Evolutionary conservation across 2,113 vertebrate genomes (phyloP).

Genomic region (Thomomys bottae): DNA sequence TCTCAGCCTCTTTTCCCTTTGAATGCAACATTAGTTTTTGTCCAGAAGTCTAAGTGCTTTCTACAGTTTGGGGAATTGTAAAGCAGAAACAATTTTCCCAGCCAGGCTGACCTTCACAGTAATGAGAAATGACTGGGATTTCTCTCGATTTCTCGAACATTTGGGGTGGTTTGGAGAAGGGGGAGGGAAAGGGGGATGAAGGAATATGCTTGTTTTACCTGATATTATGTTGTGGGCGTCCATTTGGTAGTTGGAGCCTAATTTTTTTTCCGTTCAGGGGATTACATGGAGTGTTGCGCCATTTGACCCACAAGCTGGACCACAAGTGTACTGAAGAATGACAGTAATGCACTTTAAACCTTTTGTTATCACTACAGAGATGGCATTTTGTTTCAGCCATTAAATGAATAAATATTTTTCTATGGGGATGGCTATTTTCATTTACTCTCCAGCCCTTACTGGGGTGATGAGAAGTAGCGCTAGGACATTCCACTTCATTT

Average conservation of each 20-base stretch:
- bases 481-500: conserved; percentile 62
- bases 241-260: conserved; percentile 86
- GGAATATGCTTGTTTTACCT: conserved; percentile 88
- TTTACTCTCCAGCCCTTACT: conserved; percentile 79
- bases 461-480: conserved; percentile 74
- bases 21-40: conserved; percentile 93
- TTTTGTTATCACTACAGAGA: conserved; percentile 85
- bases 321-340: conserved; percentile 82
- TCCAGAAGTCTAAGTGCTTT: conserved; percentile 91
- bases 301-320: conserved; percentile 89
- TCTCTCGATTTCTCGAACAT: conserved; percentile 87
- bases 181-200: conserved; percentile 52
- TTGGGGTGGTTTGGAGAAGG: conserved; percentile 74
- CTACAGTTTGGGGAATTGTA: conserved; percentile 92
- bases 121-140: conserved; percentile 92
- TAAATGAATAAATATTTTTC: conserved; percentile 81
- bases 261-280: conserved; percentile 89
- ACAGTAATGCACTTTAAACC: conserved; percentile 88
- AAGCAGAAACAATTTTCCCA: conserved; percentile 93
- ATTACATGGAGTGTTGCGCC: conserved; percentile 93
- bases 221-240: conserved; percentile 85
- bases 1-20: conserved; percentile 92
- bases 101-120: conserved; percentile 91
- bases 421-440: conserved; percentile 80
- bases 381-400: conserved; percentile 84